Evolutionary conservation across 2,797 vertebrate species (phyloP), one percentile per base, ranked within the genome.

Genomic region (Momotus momota): DNA sequence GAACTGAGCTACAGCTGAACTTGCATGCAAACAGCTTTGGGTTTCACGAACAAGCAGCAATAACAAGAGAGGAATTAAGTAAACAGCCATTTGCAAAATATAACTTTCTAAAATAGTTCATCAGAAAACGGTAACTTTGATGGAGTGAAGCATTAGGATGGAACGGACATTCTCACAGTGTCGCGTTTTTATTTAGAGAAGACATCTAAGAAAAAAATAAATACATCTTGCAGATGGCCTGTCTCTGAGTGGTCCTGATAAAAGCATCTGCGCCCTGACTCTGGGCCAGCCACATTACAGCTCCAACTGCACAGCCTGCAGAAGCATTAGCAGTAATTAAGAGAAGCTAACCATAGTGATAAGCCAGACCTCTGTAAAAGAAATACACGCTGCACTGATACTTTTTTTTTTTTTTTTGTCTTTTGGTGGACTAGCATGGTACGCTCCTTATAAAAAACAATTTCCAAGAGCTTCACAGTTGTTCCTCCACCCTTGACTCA

Each of bases 251-350:
- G 66, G 58, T 78, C 83, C 43, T 0, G 1, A 71, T 75, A 93
- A 90, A 93, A 88, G 86, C 70, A 25, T 73, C 81, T 41, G 48
- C 1, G 5, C 45, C 33, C 81, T 94, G 81, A 94, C 69, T 81
- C 52, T 0, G 0, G 61, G 74, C 90, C 95, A 96, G 81, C 41
- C 43, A 38, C 54, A 74, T 94, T 94, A 79, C 81, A 65, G 46
- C 45, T 85, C 91, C 85, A 90, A 82, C 46, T 65, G 72, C 66
- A 69, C 57, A 78, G 92, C 40, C 92, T 80, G 82, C 78, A 91
- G 90, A 92, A 77, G 78, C 69, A 93, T 74, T 88, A 88, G 43
- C 72, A 79, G 60, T 73, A 93, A 93, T 81, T 91, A 94, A 72
- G 81, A 81, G 58, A 79, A 93, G 51, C 29, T 41, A 92, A 87